Evolutionary conservation across 2,888 invertebrate species (phyloP), one percentile per base, ranked within the genome.

Genomic region (Caenorhabditis zanzibari): DNA sequence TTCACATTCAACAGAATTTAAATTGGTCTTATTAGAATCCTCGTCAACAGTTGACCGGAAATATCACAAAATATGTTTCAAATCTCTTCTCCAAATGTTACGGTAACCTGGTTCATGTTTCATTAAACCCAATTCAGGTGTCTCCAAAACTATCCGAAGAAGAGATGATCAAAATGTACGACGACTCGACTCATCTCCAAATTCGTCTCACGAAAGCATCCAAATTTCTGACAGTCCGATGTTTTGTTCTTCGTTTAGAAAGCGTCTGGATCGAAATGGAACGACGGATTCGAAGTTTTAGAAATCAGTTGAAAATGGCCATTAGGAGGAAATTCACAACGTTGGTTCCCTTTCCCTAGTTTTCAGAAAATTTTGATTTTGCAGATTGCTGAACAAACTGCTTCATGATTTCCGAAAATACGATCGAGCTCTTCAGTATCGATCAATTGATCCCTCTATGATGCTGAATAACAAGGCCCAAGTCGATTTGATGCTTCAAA

Each of bases 401-500:
- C 81, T 84, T 2, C 75, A 81, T 16, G 85, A 81, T 28, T 84
- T 84, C 24, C 74, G 81, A 59, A 84, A 81, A 22, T 81, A 71
- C 76, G 90, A 90, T 47, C 79, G 88, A 19, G 80, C 87, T 3
- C 76, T 90, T 1, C 86, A 85, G 59, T 90, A 90, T 54, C 85
- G 90, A 32, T 90, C 90, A 10, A 89, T 90, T 54, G 90, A 90
- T 75, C 90, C 90, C 6, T 74, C 89, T 10, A 82, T 86, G 71
- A 90, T 90, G 90, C 80, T 90, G 41, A 83, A 73, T n/a, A 90
- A 90, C 71, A 90, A 89, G 79, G 88, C 90, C 10, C 77, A 84
- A 49, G 90, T 90, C 1, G 87, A 87, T 54, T n/a, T 76, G 35
- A 74, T 90, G 38, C 71, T 86, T 10, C 81, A 85, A 24, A 80